phyloP scores from a whole-genome alignment of 2,888 invertebrate genomes.

The Brachypalpus laphriformis region DNA sequence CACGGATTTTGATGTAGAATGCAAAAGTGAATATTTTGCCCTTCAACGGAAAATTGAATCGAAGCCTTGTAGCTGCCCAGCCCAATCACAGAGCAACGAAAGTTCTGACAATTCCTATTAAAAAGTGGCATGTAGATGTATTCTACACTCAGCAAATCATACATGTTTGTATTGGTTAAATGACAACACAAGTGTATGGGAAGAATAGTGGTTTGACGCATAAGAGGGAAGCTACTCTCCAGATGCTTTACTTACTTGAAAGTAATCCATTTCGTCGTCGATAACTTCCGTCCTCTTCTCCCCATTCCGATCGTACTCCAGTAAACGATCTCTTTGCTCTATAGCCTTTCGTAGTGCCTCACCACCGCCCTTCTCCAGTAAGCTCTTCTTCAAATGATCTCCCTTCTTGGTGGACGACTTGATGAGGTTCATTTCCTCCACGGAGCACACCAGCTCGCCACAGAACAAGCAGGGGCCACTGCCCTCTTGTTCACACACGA shows the following conservation, averaged over 20 bases:
- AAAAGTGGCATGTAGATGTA: too few species aligned
- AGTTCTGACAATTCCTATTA: too few species aligned
- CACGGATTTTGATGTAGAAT: too few species aligned
- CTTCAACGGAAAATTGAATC: too few species aligned
- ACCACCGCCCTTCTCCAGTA: conserved; percentile 87
- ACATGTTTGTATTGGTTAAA: too few species aligned
- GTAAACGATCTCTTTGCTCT: conserved; percentile 89
- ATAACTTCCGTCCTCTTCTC: conserved; percentile 82
- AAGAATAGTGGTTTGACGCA: too few species aligned
- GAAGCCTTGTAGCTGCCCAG: too few species aligned
- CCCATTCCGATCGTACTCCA: conserved; percentile 93
- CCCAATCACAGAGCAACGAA: too few species aligned
- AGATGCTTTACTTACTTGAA: conserved; percentile 84
- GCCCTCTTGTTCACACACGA: conserved; percentile 98
- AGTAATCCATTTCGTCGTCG: conserved; percentile 98
- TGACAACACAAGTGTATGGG: too few species aligned
- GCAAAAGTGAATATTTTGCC: too few species aligned
- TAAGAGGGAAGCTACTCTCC: too few species aligned
- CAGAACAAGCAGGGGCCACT: conserved; percentile 98
- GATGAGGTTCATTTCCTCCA: conserved; percentile 88
- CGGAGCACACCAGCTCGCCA: conserved; percentile 91
- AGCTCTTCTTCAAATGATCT: conserved; percentile 86
- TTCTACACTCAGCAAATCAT: too few species aligned
- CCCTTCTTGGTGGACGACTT: conserved; percentile 87
- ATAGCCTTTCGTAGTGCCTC: conserved; percentile 90